phyloP scores from a whole-genome alignment of 2,888 invertebrate species.

The Cerceris ruficornis region DNA sequence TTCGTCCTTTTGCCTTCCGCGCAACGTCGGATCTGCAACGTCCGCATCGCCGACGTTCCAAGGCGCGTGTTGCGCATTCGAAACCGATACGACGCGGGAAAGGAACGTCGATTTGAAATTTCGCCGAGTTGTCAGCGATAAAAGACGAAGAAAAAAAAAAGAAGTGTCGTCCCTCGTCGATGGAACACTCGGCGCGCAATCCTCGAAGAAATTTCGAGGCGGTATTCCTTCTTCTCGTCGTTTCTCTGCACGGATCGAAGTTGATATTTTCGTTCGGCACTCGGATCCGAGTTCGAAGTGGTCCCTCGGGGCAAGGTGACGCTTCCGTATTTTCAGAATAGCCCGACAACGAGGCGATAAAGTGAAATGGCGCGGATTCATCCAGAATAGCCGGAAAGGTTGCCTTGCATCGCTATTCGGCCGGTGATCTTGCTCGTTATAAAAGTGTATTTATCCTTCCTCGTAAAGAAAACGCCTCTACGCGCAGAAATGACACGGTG shows the following conservation, averaged over 20 bases:
- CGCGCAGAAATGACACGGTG: background rate
- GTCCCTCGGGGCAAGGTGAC: slow-evolving; percentile 52
- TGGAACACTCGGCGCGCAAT: too few relatives aligned
- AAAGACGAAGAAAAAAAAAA: too few relatives aligned
- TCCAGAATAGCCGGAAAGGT: slow-evolving; percentile 50
- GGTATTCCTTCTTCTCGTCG: background rate
- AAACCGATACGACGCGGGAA: background rate
- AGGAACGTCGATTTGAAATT: background rate
- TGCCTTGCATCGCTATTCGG: slow-evolving; percentile 50
- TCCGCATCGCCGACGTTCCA: background rate
- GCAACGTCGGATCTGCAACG: background rate
- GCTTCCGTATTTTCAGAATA: slow-evolving; percentile 62
- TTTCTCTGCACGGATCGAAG: slow-evolving; percentile 38
- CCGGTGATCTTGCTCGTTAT: slow-evolving; percentile 45
- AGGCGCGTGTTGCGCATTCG: background rate
- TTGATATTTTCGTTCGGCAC: slow-evolving; percentile 41
- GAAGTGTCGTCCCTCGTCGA: too few relatives aligned
- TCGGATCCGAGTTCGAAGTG: slow-evolving; percentile 29
- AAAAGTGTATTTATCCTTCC: slow-evolving; percentile 62
- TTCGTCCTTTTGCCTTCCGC: background rate
- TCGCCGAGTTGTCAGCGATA: background rate
- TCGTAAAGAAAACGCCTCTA: slow-evolving; percentile 41
- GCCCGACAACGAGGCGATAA: slow-evolving; percentile 63
- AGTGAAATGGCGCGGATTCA: slow-evolving; percentile 63
- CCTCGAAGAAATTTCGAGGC: slow-evolving; percentile 11